Evolutionary conservation across 2,888 invertebrate species (phyloP).

Genomic region (Lasioglossum calceatum): DNA sequence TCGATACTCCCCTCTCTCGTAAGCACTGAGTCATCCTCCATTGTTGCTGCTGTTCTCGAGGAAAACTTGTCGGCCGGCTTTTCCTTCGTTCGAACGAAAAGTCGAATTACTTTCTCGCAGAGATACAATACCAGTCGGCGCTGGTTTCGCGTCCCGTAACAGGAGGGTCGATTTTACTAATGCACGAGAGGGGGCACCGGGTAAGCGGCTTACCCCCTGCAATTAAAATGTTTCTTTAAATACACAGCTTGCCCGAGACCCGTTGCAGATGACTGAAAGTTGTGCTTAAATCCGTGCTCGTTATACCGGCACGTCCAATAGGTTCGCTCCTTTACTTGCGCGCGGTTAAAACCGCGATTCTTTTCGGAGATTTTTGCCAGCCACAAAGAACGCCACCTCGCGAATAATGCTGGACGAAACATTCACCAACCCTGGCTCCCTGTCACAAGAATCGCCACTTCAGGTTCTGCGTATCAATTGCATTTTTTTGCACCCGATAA

Average conservation of each 20-base stretch:
- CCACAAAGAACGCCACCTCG: not conserved
- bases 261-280: conserved; percentile 62
- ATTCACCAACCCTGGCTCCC: not conserved
- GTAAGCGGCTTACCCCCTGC: conserved; percentile 82
- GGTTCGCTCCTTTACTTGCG: not conserved
- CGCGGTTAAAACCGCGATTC: not conserved
- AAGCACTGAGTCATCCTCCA: not conserved
- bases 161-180: conserved; percentile 77
- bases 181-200: conserved; percentile 70
- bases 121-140: conserved; percentile 57
- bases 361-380: not conserved
- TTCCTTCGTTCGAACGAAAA: conserved; percentile 44
- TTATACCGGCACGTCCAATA: conserved; percentile 47
- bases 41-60: conserved; percentile 28
- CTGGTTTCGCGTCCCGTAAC: conserved; percentile 52
- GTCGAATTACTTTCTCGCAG: conserved; percentile 69
- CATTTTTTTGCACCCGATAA: not conserved
- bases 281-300: conserved; percentile 63
- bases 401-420: not conserved
- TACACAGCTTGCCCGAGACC: conserved; percentile 68
- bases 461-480: not conserved
- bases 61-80: conserved; percentile 16
- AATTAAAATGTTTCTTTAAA: conserved; percentile 83
- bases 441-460: not conserved
- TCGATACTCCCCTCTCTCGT: not conserved